Percentiles rank a stretch among this genome's conserved stretches.
phyloP scores from a whole-genome alignment of 23 tunicate genomes.

The Diplosoma virens region DNA sequence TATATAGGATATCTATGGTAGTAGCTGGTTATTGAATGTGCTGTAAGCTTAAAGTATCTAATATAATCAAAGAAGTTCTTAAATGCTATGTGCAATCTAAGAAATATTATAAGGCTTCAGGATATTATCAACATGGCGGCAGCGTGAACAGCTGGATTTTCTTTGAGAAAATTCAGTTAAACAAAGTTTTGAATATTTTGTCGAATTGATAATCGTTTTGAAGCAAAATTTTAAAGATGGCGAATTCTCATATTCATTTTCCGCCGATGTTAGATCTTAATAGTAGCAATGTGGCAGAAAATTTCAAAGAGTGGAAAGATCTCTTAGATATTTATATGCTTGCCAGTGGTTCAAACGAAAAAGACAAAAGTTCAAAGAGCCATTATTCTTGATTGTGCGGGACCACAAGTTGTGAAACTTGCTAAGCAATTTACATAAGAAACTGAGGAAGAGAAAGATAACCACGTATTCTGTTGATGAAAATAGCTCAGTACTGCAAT shows the following conservation, averaged over 20 bases:
- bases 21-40: too few species aligned
- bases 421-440: constrained; percentile 13
- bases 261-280: constrained; percentile 14
- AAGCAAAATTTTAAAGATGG: too few species aligned
- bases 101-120: too few species aligned
- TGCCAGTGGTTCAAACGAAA: constrained; percentile 20
- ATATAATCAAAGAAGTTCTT: too few species aligned
- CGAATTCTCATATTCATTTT: constrained; percentile 1
- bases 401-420: constrained; percentile 15
- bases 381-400: constrained; percentile 12
- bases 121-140: too few species aligned
- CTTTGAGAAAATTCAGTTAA: neutral
- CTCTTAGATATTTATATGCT: constrained; percentile 11
- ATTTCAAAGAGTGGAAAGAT: constrained; percentile 7
- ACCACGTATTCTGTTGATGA: neutral
- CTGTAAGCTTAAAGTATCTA: too few species aligned
- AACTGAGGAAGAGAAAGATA: neutral
- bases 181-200: neutral
- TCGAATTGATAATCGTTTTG: too few species aligned
- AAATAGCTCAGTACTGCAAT: constrained; percentile 6
- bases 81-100: too few species aligned
- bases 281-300: constrained; percentile 17
- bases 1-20: too few species aligned
- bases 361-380: constrained; percentile 1
- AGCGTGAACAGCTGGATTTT: too few species aligned